phyloP scores from a whole-genome alignment of 2,797 vertebrate species.

The Tadarida brasiliensis region DNA sequence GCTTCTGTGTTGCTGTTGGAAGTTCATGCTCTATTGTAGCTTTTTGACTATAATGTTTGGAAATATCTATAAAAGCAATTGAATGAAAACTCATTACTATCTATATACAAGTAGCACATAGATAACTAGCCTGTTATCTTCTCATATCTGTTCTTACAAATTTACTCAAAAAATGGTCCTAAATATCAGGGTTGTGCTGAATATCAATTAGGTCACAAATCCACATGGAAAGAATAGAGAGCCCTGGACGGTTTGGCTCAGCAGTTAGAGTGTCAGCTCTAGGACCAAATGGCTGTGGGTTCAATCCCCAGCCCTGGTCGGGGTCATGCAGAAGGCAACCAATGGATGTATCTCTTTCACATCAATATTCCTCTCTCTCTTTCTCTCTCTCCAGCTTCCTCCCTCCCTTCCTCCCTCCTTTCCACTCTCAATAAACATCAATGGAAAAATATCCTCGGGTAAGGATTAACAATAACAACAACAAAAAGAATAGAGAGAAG shows the following conservation, averaged over 20 bases:
- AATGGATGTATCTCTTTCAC: too few species aligned
- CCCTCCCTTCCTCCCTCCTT: too few species aligned
- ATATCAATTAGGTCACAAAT: not conserved
- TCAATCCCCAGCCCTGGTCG: too few species aligned
- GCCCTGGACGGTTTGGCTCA: too few species aligned
- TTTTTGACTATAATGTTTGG: constrained; percentile 97
- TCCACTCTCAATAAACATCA: too few species aligned
- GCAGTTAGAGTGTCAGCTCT: too few species aligned
- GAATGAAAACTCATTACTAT: constrained; percentile 68
- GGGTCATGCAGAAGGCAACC: too few species aligned
- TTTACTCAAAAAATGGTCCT: not conserved
- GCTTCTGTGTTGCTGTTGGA: constrained; percentile 96
- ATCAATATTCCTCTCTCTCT: too few species aligned
- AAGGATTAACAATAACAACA: too few species aligned
- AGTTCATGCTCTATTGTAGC: constrained; percentile 94
- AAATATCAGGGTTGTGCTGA: not conserved
- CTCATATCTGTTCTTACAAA: not conserved
- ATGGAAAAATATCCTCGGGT: too few species aligned
- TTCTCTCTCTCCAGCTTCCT: too few species aligned
- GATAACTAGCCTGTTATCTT: not conserved
- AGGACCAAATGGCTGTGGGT: too few species aligned
- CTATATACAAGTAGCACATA: not conserved
- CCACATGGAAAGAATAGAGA: not conserved
- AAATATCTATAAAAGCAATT: constrained; percentile 91
- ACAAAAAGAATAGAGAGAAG: not conserved